phyloP scores from a whole-genome alignment of 2,113 vertebrate genomes.

The Eleginops maclovinus region DNA sequence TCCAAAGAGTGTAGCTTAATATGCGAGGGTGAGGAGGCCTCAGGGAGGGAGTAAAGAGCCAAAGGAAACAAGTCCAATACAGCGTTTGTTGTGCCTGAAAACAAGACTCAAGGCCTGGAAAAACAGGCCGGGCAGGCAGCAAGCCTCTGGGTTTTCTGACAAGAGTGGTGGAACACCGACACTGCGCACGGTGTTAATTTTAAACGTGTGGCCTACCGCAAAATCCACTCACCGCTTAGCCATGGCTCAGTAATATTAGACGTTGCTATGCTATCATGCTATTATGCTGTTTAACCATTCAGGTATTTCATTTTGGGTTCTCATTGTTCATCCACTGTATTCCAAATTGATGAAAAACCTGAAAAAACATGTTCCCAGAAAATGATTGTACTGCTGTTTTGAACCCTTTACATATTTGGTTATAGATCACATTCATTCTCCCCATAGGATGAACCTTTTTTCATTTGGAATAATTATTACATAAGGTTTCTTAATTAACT shows the following conservation, averaged over 20 bases:
- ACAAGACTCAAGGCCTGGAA: constrained; percentile 81
- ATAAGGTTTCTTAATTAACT: not conserved
- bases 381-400: too few species aligned
- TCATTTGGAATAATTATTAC: not conserved
- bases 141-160: constrained; percentile 72
- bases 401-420: too few species aligned
- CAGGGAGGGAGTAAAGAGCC: constrained; percentile 70
- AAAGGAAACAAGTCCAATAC: constrained; percentile 82
- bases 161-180: constrained; percentile 61
- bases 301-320: constrained; percentile 33
- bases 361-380: too few species aligned
- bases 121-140: constrained; percentile 76
- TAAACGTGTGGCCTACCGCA: constrained; percentile 64
- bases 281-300: constrained; percentile 47
- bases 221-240: constrained; percentile 66
- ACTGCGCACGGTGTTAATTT: constrained; percentile 60
- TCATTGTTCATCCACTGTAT: not conserved
- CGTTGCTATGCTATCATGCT: too few species aligned
- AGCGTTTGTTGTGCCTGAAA: constrained; percentile 84
- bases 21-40: constrained; percentile 72
- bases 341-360: not conserved
- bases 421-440: not conserved
- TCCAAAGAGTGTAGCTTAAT: constrained; percentile 76
- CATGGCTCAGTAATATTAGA: constrained; percentile 51
- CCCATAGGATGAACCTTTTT: not conserved